A percentile compares a stretch with the other conserved stretches of the same genome.
Evolutionary conservation across 2,888 invertebrate species (phyloP).

Genomic region (Osmoderma eremita): DNA sequence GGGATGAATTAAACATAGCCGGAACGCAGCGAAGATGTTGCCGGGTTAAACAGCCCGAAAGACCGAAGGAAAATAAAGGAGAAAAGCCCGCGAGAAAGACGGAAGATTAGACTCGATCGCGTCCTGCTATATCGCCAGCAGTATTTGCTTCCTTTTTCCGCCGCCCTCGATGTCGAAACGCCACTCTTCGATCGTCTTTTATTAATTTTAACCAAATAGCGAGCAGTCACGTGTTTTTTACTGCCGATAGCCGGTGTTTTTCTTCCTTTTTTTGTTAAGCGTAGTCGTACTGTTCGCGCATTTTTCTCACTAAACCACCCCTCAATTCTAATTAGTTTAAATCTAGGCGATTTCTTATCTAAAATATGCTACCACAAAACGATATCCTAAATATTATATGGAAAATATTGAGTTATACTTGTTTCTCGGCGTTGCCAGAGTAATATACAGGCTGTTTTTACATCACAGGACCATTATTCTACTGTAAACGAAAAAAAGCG

Average conservation of each 20-base stretch:
- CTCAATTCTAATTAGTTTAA: no score
- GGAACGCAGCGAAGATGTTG: constrained; percentile 24
- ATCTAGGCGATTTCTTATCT: no score
- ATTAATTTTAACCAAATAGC: constrained; percentile 54
- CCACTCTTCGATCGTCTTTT: constrained; percentile 47
- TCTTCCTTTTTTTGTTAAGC: constrained; percentile 20
- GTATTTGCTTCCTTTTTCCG: not conserved
- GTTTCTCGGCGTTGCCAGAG: no score
- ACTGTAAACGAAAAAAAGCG: no score
- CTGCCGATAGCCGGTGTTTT: constrained; percentile 39
- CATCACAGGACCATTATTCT: no score
- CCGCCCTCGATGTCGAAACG: constrained; percentile 11
- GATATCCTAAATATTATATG: no score
- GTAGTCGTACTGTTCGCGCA: no score
- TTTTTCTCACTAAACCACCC: not conserved
- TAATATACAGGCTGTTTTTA: no score
- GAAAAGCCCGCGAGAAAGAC: not conserved
- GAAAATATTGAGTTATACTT: no score
- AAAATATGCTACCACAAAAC: no score
- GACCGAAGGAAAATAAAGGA: constrained; percentile 31
- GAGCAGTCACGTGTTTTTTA: constrained; percentile 53
- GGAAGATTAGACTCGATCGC: constrained; percentile 3
- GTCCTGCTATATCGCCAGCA: not conserved
- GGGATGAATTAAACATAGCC: constrained; percentile 48
- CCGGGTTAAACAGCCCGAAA: constrained; percentile 1